Percentiles rank a stretch among this genome's conserved stretches.
Conservation (phyloP, 2,113 vertebrate genomes). For the Nymphicus hollandicus region DNA sequence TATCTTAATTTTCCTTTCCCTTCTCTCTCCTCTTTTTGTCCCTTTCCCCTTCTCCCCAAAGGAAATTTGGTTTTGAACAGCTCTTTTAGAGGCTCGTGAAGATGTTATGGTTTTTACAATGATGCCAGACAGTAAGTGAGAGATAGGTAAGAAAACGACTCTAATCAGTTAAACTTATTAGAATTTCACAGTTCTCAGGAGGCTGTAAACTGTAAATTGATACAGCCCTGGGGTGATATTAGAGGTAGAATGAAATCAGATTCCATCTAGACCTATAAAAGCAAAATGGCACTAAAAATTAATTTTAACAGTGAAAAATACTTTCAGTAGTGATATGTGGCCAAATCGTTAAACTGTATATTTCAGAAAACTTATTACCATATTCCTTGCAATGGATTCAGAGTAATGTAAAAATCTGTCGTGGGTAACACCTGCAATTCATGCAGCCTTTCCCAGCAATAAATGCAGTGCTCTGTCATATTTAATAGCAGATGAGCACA, state of each 20-base stretch:
- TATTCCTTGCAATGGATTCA: background rate
- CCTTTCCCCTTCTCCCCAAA: fast-evolving
- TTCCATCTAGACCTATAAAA: background rate
- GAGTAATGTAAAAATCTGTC: background rate
- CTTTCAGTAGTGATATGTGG: background rate
- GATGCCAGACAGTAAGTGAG: background rate
- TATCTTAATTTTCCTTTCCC: background rate
- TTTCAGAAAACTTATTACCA: background rate
- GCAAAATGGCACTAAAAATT: conserved; percentile 8
- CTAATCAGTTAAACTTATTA: background rate
- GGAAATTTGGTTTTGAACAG: background rate
- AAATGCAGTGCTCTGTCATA: background rate
- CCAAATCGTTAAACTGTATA: background rate
- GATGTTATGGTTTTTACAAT: background rate
- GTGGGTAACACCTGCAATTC: background rate
- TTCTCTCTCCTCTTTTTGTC: background rate
- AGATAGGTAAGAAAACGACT: background rate
- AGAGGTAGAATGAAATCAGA: background rate
- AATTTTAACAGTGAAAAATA: background rate
- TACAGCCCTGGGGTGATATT: background rate
- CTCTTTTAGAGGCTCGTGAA: background rate
- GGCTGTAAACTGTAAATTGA: background rate
- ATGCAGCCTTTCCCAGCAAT: background rate
- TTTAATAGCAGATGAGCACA: background rate
- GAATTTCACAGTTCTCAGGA: conserved; percentile 12